Base-by-base conservation (phyloP, 1,140 invertebrate genomes). In the Lordiphosa mommai region DNA sequence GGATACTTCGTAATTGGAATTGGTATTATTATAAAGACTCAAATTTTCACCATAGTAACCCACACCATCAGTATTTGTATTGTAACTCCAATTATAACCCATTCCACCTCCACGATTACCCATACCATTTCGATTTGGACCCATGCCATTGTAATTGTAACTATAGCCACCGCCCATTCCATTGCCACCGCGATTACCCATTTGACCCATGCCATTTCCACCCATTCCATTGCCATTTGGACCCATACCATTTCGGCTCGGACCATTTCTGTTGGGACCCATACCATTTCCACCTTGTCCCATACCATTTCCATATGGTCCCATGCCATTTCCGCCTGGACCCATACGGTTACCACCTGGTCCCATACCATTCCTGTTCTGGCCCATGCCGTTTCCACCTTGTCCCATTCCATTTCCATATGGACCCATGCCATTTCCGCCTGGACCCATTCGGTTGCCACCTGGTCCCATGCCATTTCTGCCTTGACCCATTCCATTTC, bases 171-270 rank as follows among this genome's bases (percentile, higher is more conserved):
- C 27, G 13, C 27, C 27, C 40, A 34, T 32, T 23, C 50, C 58
- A 36, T 53, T 59, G 10, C 56, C 56, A 16, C 46, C 37, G 2
- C 32, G 20, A 1, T 51, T 51, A 2, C 34, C 48, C 32, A 36
- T 44, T 51, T 16, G 47, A 12, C 29, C 29, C 14, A 20, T 20
- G 3, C 38, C 38, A n/a, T 40, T 20, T 20, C 37, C 37, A 20
- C 37, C 37, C 37, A 40, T 40, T 4, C 17, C 17, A 12, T 41
- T 23, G 8, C 34, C 3, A n/a, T n/a, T n/a, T n/a, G n/a, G n/a
- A 8, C 33, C 33, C n/a, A 12, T 34, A 4, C 32, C 32, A 33
- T 33, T 33, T n/a, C n/a, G n/a, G n/a, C n/a, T n/a, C n/a, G n/a
- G n/a, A 33, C 32, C 32, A 33, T 10, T 10, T 33, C n/a, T n/a